A percentile compares a stretch with the other conserved stretches of the same genome.
phyloP scores from a whole-genome alignment of 1,140 invertebrate species.

The Xylocopa sonorina region DNA sequence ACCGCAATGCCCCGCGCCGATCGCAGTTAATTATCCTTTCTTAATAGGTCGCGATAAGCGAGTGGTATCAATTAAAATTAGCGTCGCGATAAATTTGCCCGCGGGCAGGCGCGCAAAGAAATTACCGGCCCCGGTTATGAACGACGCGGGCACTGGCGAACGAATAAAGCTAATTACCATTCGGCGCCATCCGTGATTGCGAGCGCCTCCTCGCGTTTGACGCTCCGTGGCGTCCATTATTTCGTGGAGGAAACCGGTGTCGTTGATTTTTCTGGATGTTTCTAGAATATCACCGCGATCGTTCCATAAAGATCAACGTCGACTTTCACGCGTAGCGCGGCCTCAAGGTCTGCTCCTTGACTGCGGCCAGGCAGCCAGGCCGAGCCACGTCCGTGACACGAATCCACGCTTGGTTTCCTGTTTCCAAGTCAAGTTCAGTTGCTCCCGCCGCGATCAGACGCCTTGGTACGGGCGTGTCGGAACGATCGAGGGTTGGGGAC shows the following conservation, averaged over 20 bases:
- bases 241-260: neutral
- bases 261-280: neutral
- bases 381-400: slow-evolving; percentile 45
- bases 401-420: slow-evolving; percentile 51
- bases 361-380: neutral
- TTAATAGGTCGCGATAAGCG: slow-evolving; percentile 42
- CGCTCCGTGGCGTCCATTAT: neutral
- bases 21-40: slow-evolving; percentile 20
- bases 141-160: neutral
- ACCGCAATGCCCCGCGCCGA: neutral
- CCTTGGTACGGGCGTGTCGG: slow-evolving; percentile 16
- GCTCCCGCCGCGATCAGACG: slow-evolving; percentile 37
- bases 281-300: neutral
- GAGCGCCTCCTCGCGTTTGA: neutral
- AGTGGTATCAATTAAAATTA: slow-evolving; percentile 43
- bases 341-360: slow-evolving; percentile 39
- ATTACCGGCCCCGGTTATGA: neutral
- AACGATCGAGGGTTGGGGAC: neutral
- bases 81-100: slow-evolving; percentile 39
- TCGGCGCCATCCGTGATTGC: slow-evolving; percentile 9
- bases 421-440: slow-evolving; percentile 59
- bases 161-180: slow-evolving; percentile 41
- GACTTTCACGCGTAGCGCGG: slow-evolving; percentile 44
- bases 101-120: neutral
- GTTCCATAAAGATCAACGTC: slow-evolving; percentile 12